Base-by-base conservation (phyloP, 2,797 vertebrate species). In the Xenentodon cancila region DNA sequence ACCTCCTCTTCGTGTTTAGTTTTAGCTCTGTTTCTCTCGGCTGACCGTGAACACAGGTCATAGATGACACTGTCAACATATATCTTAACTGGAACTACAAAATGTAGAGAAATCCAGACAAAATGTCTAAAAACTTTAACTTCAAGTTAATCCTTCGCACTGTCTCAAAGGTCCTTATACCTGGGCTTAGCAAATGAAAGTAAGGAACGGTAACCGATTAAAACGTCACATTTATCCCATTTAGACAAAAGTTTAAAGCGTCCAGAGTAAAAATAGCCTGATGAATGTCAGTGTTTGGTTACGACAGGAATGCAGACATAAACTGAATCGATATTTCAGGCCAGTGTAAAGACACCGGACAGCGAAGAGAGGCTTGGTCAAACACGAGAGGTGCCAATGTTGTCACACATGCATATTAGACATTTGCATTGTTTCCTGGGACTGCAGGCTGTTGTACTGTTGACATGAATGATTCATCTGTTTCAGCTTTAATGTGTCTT, bases 401-500 rank as follows among this genome's bases (percentile, higher is more conserved):
- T 83, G 71, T 73, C 19, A 50, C n/a, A 30, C 37, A 19, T 12
- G 32, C 53, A 46, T 56, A 49, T 17, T 52, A 60, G 53, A 64
- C 63, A 21, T 42, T 34, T 59, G 27, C 51, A 60, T 27, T 18
- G 56, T 67, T 49, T 64, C 55, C 22, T 67, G 57, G 20, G 20
- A 65, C 67, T 66, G 56, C 32, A 20, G 69, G 42, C 70, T 40
- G 74, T 75, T 49, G 70, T 59, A 84, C 81, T 81, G 89, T 86
- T 76, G 69, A 59, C 72, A 86, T 88, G 47, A 87, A 91, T 84
- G 64, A 83, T 86, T 90, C 63, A 91, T 90, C 64, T 27, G 22
- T 64, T 57, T 69, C 60, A 74, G 84, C 73, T 88, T 53, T 87
- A 72, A 86, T 87, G 80, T 74, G 53, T 76, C 86, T 78, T 73